Evolutionary conservation across 2,888 invertebrate species (phyloP).

Genomic region (Limnephilus auricula): DNA sequence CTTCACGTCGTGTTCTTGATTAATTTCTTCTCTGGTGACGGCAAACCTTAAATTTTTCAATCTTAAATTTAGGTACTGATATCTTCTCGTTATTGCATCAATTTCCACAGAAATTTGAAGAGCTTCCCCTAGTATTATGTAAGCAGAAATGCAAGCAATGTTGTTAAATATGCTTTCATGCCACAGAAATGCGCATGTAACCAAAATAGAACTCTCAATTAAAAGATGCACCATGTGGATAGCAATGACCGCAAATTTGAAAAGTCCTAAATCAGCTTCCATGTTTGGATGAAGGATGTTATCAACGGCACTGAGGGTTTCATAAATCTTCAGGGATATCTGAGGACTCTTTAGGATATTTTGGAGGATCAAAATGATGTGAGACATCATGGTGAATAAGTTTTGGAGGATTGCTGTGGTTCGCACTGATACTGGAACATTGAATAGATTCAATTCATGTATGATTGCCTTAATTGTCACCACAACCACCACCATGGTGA

Average conservation of each 20-base stretch:
- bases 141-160: not conserved
- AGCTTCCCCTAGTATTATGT: not conserved
- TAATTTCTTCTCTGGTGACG: not conserved
- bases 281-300: constrained; percentile 18
- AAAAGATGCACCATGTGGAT: constrained; percentile 37
- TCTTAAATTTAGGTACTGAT: constrained; percentile 36
- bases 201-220: not conserved
- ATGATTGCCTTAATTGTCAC: not conserved
- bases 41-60: constrained; percentile 25
- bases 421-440: not conserved
- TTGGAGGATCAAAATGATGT: not conserved
- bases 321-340: constrained; percentile 29
- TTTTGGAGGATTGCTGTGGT: not conserved
- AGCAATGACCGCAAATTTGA: constrained; percentile 33
- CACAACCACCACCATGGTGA: not conserved
- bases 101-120: constrained; percentile 37
- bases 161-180: not conserved
- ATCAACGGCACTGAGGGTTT: constrained; percentile 12
- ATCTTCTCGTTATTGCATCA: constrained; percentile 25
- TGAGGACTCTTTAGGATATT: constrained; percentile 13
- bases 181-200: not conserved
- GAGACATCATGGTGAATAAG: not conserved
- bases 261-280: not conserved
- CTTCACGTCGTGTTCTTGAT: constrained; percentile 16
- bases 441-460: not conserved